Base-by-base conservation (phyloP, 2,797 vertebrate genomes). In the Dryobates pubescens region DNA sequence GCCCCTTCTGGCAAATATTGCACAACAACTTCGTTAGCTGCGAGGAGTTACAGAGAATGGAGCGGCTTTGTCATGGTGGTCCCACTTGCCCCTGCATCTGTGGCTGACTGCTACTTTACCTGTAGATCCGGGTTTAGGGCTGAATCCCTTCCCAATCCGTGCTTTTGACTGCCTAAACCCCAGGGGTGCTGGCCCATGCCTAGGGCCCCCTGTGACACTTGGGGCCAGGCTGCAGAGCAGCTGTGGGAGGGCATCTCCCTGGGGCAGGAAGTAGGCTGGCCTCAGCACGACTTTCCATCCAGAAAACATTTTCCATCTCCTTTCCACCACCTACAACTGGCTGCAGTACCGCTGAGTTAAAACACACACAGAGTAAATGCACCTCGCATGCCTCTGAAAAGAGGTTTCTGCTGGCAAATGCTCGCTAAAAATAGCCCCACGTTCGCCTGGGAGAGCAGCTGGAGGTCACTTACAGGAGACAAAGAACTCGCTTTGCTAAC, bases 301-400 rank as follows among this genome's bases (percentile, higher is more conserved):
- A 90, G 89, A 96, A 86, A 94, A 84, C 38, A 88, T 92, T 95
- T 96, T 94, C 88, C 87, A 92, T 65, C 74, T 64, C 91, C 93
- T 64, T 91, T 94, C 85, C 0, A 0, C 68, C 90, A 93, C 87
- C 87, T 91, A 94, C 89, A 83, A 64, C 32, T 58, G 58, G 34
- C 64, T 79, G 82, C 71, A 73, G 63, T n/a, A 79, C 70, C 1
- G 3, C 56, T 3, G 20, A 38, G 15, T 65, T 77, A 32, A 73
- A 91, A 71, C 0, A 1, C 41, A 63, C 38, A 63, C 64, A 68
- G 90, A 92, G 81, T 17, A 53, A 76, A 93, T 88, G 62, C 62
- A 71, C 19, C 62, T 88, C 4, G 0, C 3, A 11, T 86, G 63
- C 82, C 47, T 54, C 59, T 6, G 2, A 63, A 64, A 89, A 81